Conservation (phyloP, 2,797 vertebrate genomes). For the Cercopithecus petaurista region DNA sequence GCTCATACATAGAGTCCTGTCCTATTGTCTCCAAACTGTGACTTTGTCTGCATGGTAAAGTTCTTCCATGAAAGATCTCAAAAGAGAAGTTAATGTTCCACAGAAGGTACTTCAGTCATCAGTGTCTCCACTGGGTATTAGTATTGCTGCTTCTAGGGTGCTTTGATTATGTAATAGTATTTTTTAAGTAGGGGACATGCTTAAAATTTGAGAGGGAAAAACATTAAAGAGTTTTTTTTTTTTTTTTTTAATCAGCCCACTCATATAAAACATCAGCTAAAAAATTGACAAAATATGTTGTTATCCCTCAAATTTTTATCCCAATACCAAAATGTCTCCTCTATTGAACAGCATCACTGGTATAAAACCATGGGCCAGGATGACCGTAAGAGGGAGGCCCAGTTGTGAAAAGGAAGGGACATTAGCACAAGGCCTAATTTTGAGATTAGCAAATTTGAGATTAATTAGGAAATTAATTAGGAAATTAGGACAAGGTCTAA, state of each 20-base stretch:
- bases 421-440: not conserved
- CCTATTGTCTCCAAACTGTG: not conserved
- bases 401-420: not conserved
- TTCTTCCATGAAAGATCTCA: not conserved
- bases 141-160: not conserved
- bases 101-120: not conserved
- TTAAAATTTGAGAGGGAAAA: conserved; percentile 11
- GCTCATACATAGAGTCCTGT: not conserved
- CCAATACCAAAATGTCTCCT: not conserved
- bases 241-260: not conserved
- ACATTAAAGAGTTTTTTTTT: not conserved
- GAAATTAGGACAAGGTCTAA: not conserved
- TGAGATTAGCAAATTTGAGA: not conserved
- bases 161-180: not conserved
- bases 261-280: not conserved
- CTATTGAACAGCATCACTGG: not conserved
- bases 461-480: not conserved
- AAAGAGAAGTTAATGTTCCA: not conserved
- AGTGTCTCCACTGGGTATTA: not conserved
- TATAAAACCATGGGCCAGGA: not conserved
- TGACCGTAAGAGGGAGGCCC: not conserved
- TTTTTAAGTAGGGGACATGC: not conserved
- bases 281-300: not conserved
- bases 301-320: not conserved
- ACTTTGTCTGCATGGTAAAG: not conserved